These are phyloP conservation scores for Oncorhynchus nerka DNA, from an alignment of 2,113 vertebrate genomes.

Conservation along the genomic window DNA sequence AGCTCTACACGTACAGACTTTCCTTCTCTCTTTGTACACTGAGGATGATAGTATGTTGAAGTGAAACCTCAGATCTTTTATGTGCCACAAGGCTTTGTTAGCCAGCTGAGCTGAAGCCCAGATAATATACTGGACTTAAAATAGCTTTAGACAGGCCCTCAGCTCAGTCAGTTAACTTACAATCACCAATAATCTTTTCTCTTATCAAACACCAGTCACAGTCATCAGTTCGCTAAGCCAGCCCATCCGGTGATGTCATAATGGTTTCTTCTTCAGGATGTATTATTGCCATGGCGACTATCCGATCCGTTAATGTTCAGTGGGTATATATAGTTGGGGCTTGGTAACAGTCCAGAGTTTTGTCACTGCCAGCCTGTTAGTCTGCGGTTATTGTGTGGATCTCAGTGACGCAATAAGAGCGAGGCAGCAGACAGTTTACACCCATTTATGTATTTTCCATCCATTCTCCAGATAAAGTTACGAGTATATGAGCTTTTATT, in stretches of 20 bases:
- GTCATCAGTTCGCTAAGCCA: conserved; percentile 7
- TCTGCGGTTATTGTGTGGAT: conserved; percentile 67
- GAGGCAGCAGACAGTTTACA: conserved; percentile 34
- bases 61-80: too few relatives aligned
- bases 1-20: too few relatives aligned
- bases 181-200: neutral
- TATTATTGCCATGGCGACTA: conserved; percentile 51
- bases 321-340: conserved; percentile 28
- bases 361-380: conserved; percentile 56
- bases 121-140: conserved; percentile 6
- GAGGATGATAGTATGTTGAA: too few relatives aligned
- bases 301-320: conserved; percentile 59
- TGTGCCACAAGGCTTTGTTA: too few relatives aligned
- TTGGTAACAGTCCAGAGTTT: conserved; percentile 36
- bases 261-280: conserved; percentile 46
- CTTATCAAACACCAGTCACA: neutral
- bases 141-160: conserved; percentile 12
- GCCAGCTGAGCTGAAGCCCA: too few relatives aligned
- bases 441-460: conserved; percentile 23
- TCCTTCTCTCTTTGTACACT: too few relatives aligned
- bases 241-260: conserved; percentile 30
- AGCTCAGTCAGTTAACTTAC: neutral
- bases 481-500: neutral
- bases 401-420: conserved; percentile 46
- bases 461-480: neutral